These are phyloP conservation scores for Bursaphelenchus okinawaensis DNA, from an alignment of 2,888 invertebrate species.

Conservation along the genomic window DNA sequence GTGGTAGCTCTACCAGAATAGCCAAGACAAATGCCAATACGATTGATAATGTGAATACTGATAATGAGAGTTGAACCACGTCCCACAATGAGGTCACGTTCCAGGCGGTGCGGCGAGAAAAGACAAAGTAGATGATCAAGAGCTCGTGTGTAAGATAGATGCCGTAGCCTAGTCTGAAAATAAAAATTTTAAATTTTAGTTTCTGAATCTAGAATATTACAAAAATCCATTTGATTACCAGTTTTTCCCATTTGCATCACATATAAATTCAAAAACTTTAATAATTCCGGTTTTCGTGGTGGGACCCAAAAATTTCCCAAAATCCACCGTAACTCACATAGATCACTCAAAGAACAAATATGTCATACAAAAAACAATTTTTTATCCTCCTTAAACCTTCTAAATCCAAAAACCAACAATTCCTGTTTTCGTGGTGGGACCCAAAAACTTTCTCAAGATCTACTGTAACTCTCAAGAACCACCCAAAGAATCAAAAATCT, in stretches of 20 bases:
- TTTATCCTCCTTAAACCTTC: no score
- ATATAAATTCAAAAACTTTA: background rate
- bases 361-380: no score
- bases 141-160: slow-evolving; percentile 40
- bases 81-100: slow-evolving; percentile 4
- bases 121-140: slow-evolving; percentile 16
- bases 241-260: no score
- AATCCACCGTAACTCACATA: background rate
- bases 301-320: background rate
- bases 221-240: background rate
- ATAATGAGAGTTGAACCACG: slow-evolving; percentile 4
- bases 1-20: slow-evolving; percentile 12
- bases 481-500: background rate
- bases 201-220: no score
- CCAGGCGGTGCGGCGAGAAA: slow-evolving; percentile 10
- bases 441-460: background rate
- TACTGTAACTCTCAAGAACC: background rate
- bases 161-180: slow-evolving; percentile 34
- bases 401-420: no score
- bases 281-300: background rate
- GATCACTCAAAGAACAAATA: no score
- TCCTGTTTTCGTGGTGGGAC: background rate
- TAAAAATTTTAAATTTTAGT: no score
- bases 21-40: slow-evolving; percentile 9
- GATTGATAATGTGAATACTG: background rate